A percentile compares a stretch with the other conserved stretches of the same genome.
These are phyloP conservation scores for Orthosia gothica DNA, from an alignment of 2,888 invertebrate species.

Conservation along the genomic window DNA sequence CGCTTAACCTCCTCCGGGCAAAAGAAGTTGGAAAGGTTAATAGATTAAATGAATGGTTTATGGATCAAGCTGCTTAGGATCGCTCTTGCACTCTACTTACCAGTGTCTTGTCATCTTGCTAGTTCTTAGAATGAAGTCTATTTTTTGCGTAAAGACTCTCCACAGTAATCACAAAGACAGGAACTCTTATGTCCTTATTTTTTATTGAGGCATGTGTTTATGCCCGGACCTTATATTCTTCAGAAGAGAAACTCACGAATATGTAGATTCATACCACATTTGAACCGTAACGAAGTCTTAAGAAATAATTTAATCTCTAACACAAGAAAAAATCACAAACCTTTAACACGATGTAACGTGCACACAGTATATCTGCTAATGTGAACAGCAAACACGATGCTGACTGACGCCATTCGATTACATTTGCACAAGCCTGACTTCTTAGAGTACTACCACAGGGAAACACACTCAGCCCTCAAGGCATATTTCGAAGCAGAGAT, in stretches of 20 bases:
- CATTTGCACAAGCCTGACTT: slow-evolving; percentile 43
- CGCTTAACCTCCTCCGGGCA: neutral
- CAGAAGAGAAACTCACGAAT: neutral
- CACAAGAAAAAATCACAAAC: slow-evolving; percentile 46
- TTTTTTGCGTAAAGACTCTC: neutral
- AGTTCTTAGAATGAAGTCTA: neutral
- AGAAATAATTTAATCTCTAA: slow-evolving; percentile 17
- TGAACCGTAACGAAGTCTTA: neutral
- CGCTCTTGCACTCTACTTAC: slow-evolving; percentile 28
- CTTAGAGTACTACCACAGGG: slow-evolving; percentile 28
- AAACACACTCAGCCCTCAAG: slow-evolving; percentile 46
- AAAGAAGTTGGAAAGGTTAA: neutral
- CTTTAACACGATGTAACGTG: slow-evolving; percentile 52
- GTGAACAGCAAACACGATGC: slow-evolving; percentile 61
- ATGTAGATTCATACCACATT: neutral
- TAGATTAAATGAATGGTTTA: neutral
- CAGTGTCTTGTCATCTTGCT: neutral
- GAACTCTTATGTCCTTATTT: neutral
- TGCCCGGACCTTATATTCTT: neutral
- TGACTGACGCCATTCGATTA: slow-evolving; percentile 54
- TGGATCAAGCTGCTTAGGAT: neutral
- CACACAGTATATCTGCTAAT: slow-evolving; percentile 61
- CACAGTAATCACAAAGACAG: neutral
- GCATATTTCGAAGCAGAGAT: slow-evolving; percentile 40
- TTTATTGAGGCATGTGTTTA: neutral